Base-by-base conservation (phyloP, 2,797 vertebrate species). In the Sphaeramia orbicularis region DNA sequence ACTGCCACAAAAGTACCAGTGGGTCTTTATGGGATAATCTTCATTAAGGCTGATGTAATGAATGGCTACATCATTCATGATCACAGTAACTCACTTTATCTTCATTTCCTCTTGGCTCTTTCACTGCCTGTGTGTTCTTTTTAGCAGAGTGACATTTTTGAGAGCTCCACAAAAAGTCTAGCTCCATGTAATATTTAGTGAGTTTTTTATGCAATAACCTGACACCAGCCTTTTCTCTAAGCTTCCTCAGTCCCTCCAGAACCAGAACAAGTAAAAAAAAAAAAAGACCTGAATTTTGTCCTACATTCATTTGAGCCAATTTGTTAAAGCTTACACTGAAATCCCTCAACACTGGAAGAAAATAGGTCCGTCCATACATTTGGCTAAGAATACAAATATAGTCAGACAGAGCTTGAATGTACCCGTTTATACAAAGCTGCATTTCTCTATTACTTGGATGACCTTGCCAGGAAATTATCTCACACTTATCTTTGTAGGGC, bases 101-200 rank as follows among this genome's bases (percentile, higher is more conserved):
- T 32, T 40, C 18, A 42, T 65, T 67, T 53, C 16, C 9, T 35
- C 21, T 35, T 53, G 40, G 10, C 43, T 61, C 48, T 30, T 32
- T 32, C 30, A 32, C 30, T 32, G 30, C 30, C 30, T 48, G 27
- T 47, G 35, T 40, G 12, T 7, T 53, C 47, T 61, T 52, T 67
- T 62, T 11, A 48, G 30, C 30, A 59, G n/a, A 60, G 10, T 44
- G 53, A 48, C n/a, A 27, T 45, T 36, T 64, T 45, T 16, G 19
- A 51, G 35, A 13, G 8, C 15, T 52, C 47, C 16, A 32, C 75
- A 54, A 51, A 58, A 79, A 49, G 38, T 74, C 21, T 21, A 21
- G 16, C 51, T 70, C 24, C 43, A 76, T 82, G 44, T 42, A 82
- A 75, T 81, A 83, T 86, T 82, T 49, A 87, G 73, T 49, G 4